Conservation (phyloP, 2,888 invertebrate genomes). For the Andrena dorsata region DNA sequence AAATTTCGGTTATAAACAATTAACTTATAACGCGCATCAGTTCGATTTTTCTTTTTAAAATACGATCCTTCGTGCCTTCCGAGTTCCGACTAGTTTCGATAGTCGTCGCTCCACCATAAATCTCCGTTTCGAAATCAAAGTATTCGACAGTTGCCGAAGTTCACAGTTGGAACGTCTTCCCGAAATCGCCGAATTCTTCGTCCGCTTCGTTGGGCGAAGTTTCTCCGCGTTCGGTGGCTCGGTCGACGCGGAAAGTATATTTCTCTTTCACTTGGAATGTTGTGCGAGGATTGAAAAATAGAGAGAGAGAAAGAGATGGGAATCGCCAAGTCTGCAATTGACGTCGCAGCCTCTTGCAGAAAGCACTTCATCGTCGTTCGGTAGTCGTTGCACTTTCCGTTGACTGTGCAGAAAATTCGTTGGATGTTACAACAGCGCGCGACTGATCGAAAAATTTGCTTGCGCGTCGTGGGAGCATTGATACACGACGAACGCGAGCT, state of each 20-base stretch:
- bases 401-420: conserved; percentile 38
- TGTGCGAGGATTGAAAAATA: conserved; percentile 5
- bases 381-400: conserved; percentile 22
- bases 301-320: not conserved
- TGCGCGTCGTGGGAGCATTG: conserved; percentile 7
- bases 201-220: not conserved
- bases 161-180: not conserved
- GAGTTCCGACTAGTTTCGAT: not conserved
- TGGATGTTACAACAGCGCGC: conserved; percentile 1
- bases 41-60: too few species aligned
- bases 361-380: conserved; percentile 26
- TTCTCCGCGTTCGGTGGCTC: not conserved
- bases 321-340: conserved; percentile 29
- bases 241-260: not conserved
- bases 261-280: conserved; percentile 12
- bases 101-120: not conserved
- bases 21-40: too few species aligned
- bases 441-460: conserved; percentile 33
- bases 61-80: too few species aligned
- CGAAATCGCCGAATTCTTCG: not conserved
- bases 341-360: conserved; percentile 18
- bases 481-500: conserved; percentile 1
- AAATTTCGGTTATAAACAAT: too few species aligned
- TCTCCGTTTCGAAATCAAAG: not conserved
- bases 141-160: not conserved